phyloP scores from a whole-genome alignment of 2,797 vertebrate genomes.

The Thalassophryne amazonica region DNA sequence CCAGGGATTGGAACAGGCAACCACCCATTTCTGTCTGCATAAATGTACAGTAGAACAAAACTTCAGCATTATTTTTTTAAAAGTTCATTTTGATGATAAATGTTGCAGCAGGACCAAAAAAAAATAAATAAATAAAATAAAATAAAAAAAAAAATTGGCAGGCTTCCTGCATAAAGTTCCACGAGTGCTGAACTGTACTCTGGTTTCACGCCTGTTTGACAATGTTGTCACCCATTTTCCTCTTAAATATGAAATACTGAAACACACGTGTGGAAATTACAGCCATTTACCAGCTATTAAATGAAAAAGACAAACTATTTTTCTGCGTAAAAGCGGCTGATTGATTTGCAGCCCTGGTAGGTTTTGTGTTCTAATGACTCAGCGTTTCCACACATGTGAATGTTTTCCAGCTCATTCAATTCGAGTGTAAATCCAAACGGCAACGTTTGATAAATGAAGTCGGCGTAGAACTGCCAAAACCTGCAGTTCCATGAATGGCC shows the following conservation, averaged over 20 bases:
- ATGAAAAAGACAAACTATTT: slow-evolving; percentile 71
- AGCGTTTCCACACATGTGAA: slow-evolving; percentile 65
- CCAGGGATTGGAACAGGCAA: slow-evolving; percentile 41
- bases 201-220: slow-evolving; percentile 70
- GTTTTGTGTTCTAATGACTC: slow-evolving; percentile 74
- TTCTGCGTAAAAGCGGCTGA: slow-evolving; percentile 62
- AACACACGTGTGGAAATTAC: slow-evolving; percentile 64
- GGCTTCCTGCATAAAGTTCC: slow-evolving; percentile 40
- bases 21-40: slow-evolving; percentile 13
- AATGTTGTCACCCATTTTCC: slow-evolving; percentile 78
- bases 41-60: slow-evolving; percentile 36
- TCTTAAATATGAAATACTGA: slow-evolving; percentile 74
- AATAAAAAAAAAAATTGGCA: no score
- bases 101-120: slow-evolving; percentile 51
- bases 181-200: slow-evolving; percentile 57
- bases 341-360: slow-evolving; percentile 71
- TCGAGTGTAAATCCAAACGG: no score
- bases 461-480: no score
- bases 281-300: slow-evolving; percentile 65
- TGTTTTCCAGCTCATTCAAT: slow-evolving; percentile 30
- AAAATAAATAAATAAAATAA: slow-evolving; percentile 36
- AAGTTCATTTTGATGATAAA: slow-evolving; percentile 54
- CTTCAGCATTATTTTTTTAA: slow-evolving; percentile 1
- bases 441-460: no score
- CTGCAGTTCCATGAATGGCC: no score